Base-by-base conservation (phyloP, 2,797 vertebrate genomes). In the Acestrorhynchus altus region DNA sequence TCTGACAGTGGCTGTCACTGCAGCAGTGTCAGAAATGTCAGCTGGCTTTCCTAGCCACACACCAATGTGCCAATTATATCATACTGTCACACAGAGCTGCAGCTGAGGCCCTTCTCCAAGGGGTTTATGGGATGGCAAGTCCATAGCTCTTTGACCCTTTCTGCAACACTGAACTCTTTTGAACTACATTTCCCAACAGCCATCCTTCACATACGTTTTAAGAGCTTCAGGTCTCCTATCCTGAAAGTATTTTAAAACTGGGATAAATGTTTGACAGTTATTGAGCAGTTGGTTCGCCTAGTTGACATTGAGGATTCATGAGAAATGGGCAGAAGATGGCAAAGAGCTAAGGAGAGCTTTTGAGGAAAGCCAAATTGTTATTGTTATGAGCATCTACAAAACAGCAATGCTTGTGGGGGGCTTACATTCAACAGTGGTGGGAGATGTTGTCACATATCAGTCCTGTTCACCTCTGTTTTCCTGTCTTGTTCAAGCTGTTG, bases 11-110 rank as follows among this genome's bases (percentile, higher is more conserved):
- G 42, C 64, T 26, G 64, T 47, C 63, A 44, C 63, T 63, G 67
- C 47, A 11, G 47, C 35, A 1, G 57, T 51, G 59, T 77, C 68
- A 72, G 57, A 71, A 78, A 72, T 77, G 76, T 77, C 67, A 71
- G 59, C 67, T 77, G 76, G 76, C 76, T 46, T 78, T 72, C 68
- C 64, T 46, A 56, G 68, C 49, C 68, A 35, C 68, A 65, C 68
- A 65, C 66, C 42, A 47, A 72, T 51, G 35, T 49, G 72, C 76
- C 76, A 77, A 64, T 77, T 71, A 64, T 77, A 77, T 77, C 75
- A 44, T 39, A 54, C 59, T 54, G 68, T 60, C 76, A 77, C 76
- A 77, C 57, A 35, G 68, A 10, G 18, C 68, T 54, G 51, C 76
- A 78, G 68, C 76, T 78, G 76, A 35, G 76, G n/a, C 47, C 57